Evolutionary conservation across 1,140 invertebrate species (phyloP).

Genomic region (Drosophila pseudoobscura): DNA sequence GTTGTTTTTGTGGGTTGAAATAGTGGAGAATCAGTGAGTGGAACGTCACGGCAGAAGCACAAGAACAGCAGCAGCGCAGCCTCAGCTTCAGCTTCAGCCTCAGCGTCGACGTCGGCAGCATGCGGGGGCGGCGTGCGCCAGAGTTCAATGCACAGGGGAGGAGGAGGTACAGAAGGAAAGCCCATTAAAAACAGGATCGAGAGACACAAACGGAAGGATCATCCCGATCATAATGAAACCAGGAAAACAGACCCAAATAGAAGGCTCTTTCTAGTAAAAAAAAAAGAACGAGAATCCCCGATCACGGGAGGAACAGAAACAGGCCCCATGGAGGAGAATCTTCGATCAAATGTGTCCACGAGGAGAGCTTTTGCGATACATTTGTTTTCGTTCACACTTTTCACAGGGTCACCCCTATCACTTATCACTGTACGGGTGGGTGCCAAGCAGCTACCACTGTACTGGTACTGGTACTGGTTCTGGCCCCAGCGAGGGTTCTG

Average conservation of each 20-base stretch:
- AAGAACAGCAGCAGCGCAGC: slow-evolving; percentile 19
- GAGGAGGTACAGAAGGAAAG: neutral
- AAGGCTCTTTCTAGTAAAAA: neutral
- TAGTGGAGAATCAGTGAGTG: slow-evolving; percentile 72
- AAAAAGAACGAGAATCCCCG: neutral
- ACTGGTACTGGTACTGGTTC: too few species aligned
- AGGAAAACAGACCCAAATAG: neutral
- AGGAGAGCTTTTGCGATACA: too few species aligned
- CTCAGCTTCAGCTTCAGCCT: slow-evolving; percentile 7
- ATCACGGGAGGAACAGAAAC: too few species aligned
- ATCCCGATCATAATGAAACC: too few species aligned
- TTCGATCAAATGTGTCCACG: neutral
- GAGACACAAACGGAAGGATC: neutral
- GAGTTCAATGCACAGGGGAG: slow-evolving; percentile 22
- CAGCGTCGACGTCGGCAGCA: slow-evolving; percentile 23
- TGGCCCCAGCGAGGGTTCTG: too few species aligned
- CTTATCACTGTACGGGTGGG: too few species aligned
- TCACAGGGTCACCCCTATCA: too few species aligned
- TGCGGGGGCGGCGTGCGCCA: slow-evolving; percentile 17
- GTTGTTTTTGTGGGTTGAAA: slow-evolving; percentile 43
- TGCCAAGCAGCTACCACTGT: too few species aligned
- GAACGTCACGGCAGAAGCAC: slow-evolving; percentile 74
- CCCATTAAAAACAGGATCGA: slow-evolving; percentile 11
- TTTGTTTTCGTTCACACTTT: too few species aligned
- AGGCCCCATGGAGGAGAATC: neutral